phyloP scores from a whole-genome alignment of 2,888 invertebrate species.

The Noctua janthina region DNA sequence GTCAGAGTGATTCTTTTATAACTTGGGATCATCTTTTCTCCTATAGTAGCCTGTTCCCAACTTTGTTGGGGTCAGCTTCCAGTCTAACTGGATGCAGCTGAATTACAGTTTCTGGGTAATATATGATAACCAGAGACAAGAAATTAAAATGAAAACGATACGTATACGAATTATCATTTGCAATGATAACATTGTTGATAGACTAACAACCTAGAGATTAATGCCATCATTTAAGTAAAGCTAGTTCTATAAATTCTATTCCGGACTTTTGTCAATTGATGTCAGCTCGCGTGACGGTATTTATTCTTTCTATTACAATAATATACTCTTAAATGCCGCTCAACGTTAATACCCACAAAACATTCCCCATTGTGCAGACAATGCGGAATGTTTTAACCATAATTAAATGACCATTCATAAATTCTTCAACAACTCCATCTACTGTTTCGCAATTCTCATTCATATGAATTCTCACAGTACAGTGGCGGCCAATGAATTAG shows the following conservation, averaged over 20 bases:
- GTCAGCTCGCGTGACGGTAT: neutral
- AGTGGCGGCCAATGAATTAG: conserved; percentile 66
- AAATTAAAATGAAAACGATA: neutral
- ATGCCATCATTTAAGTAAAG: neutral
- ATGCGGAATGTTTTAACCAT: conserved; percentile 2
- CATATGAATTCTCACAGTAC: conserved; percentile 56
- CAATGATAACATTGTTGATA: neutral
- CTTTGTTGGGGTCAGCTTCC: neutral
- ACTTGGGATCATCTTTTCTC: neutral
- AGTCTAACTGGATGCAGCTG: neutral
- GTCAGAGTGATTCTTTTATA: neutral
- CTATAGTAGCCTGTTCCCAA: neutral
- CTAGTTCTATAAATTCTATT: neutral
- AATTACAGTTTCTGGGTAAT: neutral
- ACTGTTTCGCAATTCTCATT: conserved; percentile 42
- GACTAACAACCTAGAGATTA: neutral
- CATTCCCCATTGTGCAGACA: conserved; percentile 19
- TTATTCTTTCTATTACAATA: neutral
- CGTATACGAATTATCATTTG: neutral
- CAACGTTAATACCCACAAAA: conserved; percentile 15
- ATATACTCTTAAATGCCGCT: conserved; percentile 21
- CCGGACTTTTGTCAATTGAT: conserved; percentile 3
- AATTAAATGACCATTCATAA: conserved; percentile 55
- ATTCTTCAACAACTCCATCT: conserved; percentile 39
- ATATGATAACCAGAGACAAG: neutral